phyloP scores from a whole-genome alignment of 2,113 vertebrate genomes.

The Daphoenositta chrysoptera region DNA sequence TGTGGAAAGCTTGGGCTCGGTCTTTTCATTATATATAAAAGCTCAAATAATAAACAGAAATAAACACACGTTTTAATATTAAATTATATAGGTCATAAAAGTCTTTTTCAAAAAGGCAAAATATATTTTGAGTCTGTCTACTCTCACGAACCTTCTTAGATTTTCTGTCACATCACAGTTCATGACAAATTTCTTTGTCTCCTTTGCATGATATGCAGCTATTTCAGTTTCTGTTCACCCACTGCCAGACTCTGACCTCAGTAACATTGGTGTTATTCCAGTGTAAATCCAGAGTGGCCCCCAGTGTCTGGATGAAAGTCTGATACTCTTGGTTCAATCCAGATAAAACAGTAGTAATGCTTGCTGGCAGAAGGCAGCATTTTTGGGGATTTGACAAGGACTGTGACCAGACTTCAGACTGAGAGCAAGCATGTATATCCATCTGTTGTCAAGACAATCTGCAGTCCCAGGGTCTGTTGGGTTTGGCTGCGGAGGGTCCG shows the following conservation, averaged over 20 bases:
- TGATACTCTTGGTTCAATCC: not conserved
- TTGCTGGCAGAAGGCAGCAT: slow-evolving; percentile 47
- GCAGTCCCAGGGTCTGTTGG: slow-evolving; percentile 15
- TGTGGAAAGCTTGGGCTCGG: not conserved
- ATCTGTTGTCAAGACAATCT: slow-evolving; percentile 24
- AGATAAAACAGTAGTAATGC: slow-evolving; percentile 55
- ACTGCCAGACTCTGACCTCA: slow-evolving; percentile 55
- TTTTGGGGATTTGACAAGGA: slow-evolving; percentile 40
- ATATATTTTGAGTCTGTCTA: not conserved
- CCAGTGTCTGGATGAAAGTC: slow-evolving; percentile 46
- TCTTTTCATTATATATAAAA: not conserved
- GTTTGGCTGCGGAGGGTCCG: not conserved
- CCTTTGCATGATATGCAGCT: slow-evolving; percentile 8
- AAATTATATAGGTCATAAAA: not conserved
- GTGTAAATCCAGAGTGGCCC: slow-evolving; percentile 46
- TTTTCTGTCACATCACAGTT: not conserved
- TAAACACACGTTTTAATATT: not conserved
- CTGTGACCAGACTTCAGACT: slow-evolving; percentile 48
- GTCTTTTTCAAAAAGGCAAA: not conserved
- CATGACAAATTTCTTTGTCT: slow-evolving; percentile 27
- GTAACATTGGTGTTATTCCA: slow-evolving; percentile 29
- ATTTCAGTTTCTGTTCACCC: slow-evolving; percentile 26
- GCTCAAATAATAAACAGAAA: not conserved
- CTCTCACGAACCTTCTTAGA: not conserved
- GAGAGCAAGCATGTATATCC: slow-evolving; percentile 13